These are phyloP conservation scores for Meriones unguiculatus DNA, from an alignment of 2,113 vertebrate species.

Conservation along the genomic window DNA sequence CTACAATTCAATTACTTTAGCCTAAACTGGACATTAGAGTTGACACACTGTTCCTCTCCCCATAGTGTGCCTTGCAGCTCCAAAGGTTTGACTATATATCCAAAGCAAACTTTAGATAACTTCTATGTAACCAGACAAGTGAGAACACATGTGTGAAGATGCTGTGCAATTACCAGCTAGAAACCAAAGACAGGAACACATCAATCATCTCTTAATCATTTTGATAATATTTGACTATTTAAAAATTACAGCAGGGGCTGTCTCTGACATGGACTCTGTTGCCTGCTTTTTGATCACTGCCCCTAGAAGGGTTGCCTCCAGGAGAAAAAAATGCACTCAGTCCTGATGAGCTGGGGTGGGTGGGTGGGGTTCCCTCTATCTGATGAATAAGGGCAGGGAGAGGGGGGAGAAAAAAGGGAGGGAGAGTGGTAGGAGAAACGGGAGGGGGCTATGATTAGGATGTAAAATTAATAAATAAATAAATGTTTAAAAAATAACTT, in stretches of 20 bases:
- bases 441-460: no score
- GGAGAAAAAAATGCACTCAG: no score
- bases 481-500: background rate
- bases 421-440: no score
- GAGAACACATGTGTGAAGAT: background rate
- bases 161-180: background rate
- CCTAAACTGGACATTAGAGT: background rate
- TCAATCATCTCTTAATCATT: background rate
- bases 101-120: background rate
- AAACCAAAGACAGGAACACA: background rate
- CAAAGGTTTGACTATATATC: background rate
- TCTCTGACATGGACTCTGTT: no score
- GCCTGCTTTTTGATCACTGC: no score
- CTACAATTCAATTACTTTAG: constrained; percentile 44
- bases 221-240: constrained; percentile 18
- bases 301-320: no score
- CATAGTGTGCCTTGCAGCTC: background rate
- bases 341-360: no score
- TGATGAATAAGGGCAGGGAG: no score
- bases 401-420: no score
- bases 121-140: background rate
- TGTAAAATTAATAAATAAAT: no score
- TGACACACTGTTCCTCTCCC: background rate
- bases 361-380: no score
- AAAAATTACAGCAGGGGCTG: background rate